These are phyloP conservation scores for Lophura nycthemera DNA, from an alignment of 2,113 vertebrate species.

Conservation along the genomic window DNA sequence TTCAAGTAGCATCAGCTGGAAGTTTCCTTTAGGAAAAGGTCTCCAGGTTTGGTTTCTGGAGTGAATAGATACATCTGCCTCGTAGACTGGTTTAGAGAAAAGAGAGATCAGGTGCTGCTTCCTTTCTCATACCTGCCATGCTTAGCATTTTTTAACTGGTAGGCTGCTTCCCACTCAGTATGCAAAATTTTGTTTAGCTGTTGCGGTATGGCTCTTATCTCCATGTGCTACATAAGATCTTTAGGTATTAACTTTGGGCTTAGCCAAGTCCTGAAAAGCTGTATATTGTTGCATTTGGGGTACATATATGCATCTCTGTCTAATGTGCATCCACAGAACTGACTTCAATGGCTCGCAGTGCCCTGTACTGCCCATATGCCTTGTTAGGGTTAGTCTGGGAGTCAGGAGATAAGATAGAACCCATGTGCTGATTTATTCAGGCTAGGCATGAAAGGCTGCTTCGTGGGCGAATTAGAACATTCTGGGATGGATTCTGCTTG, in stretches of 20 bases:
- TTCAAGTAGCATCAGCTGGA: neutral
- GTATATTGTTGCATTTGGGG: neutral
- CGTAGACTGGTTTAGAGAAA: neutral
- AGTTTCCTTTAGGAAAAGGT: neutral
- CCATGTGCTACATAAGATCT: neutral
- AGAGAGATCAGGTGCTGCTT: neutral
- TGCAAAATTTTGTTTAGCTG: slow-evolving; percentile 31
- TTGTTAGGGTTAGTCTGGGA: neutral
- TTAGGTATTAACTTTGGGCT: neutral
- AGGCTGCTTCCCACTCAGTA: slow-evolving; percentile 58
- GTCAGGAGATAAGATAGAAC: neutral
- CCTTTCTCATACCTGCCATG: neutral
- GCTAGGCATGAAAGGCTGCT: neutral
- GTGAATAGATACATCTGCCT: neutral
- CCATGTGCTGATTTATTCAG: slow-evolving; percentile 10
- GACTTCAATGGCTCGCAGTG: neutral
- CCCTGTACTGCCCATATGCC: neutral
- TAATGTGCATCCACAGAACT: neutral
- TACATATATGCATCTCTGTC: neutral
- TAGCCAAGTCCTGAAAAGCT: neutral
- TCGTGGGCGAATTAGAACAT: neutral
- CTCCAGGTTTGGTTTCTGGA: neutral
- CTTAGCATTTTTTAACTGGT: slow-evolving; percentile 12
- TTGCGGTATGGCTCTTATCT: slow-evolving; percentile 6
- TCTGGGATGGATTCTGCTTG: neutral